Evolutionary conservation across 2,113 vertebrate species (phyloP), one percentile per base, ranked within the genome.

Genomic region (Labeo catla): DNA sequence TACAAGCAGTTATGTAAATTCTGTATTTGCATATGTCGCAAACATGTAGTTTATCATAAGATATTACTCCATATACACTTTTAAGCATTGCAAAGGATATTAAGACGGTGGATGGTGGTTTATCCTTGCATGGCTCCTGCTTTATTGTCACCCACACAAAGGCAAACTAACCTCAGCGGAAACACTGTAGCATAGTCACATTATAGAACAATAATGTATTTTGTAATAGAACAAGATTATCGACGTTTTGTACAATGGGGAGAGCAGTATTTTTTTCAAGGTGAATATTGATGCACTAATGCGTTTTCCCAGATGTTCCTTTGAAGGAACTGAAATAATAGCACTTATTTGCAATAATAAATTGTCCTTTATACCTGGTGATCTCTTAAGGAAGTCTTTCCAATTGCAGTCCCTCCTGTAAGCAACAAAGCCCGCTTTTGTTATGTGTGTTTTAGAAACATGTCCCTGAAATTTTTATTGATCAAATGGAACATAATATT

Each of bases 161-260:
- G 9, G 43, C 72, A 74, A 47, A 47, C 36, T 21, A 76, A 45
- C 1, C 28, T 68, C 85, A 83, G 21, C 2, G 19, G 21, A 73
- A 74, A n/a, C 72, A 74, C 39, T 45, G 4, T 39, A 21, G 39
- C 9, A 11, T 72, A 73, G 9, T n/a, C 10, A 47, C 43, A 74
- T 77, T 70, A 84, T 57, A 84, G 87, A 85, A 79, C 57, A 23
- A 86, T 87, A 90, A 90, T 90, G 59, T 88, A 83, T 70, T 52
- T 28, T 36, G 45, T 83, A 52, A 34, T 61, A 49, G 28, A 81
- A 49, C 45, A 49, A 47, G 65, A 81, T 80, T 34, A 36, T 78
- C 9, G 19, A 57, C 5, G 19, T 63, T 63, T 8, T 61, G 36
- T 43, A 21, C 7, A 21, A n/a, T 39, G 13, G 8, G 9, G n/a